These are phyloP conservation scores for Porites divaricata DNA, from an alignment of 92 coral and sea anemone species.

Conservation along the genomic window DNA sequence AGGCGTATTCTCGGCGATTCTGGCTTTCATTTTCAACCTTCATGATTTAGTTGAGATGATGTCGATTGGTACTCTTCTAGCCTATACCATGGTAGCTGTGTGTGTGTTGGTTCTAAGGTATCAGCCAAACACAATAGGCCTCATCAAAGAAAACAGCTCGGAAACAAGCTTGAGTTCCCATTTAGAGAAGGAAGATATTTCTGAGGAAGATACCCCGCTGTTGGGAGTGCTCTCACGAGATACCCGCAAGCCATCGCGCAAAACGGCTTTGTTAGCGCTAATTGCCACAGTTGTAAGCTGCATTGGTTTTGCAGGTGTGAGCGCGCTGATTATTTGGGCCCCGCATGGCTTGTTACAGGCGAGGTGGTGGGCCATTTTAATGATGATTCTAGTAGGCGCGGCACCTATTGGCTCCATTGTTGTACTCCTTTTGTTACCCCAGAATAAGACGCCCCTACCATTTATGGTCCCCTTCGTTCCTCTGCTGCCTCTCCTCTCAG, in stretches of 20 bases:
- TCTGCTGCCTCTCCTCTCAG: slow-evolving; percentile 73
- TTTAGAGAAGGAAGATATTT: background rate
- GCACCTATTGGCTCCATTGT: slow-evolving; percentile 44
- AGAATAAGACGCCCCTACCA: slow-evolving; percentile 80
- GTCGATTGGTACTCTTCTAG: slow-evolving; percentile 87
- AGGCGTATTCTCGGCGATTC: slow-evolving; percentile 76
- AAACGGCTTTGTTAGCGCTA: slow-evolving; percentile 52
- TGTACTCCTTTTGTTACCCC: slow-evolving; percentile 76
- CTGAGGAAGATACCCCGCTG: slow-evolving; percentile 26
- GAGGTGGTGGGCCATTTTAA: slow-evolving; percentile 75
- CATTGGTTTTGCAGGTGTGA: slow-evolving; percentile 47
- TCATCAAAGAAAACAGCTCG: slow-evolving; percentile 46
- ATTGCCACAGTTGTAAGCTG: slow-evolving; percentile 39
- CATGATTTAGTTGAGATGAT: slow-evolving; percentile 87
- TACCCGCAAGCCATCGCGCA: slow-evolving; percentile 48
- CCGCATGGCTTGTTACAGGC: slow-evolving; percentile 41
- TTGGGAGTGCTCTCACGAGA: background rate
- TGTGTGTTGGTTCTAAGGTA: slow-evolving; percentile 89
- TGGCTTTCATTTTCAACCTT: slow-evolving; percentile 86
- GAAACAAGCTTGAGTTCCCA: slow-evolving; percentile 21
- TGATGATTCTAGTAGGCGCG: slow-evolving; percentile 44
- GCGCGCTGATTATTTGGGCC: slow-evolving; percentile 74
- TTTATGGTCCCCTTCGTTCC: slow-evolving; percentile 96
- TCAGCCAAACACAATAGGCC: slow-evolving; percentile 77
- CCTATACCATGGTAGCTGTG: slow-evolving; percentile 87